Evolutionary conservation across 1,140 invertebrate genomes (phyloP), one percentile per base, ranked within the genome.

Genomic region (Brachionus calyciflorus): DNA sequence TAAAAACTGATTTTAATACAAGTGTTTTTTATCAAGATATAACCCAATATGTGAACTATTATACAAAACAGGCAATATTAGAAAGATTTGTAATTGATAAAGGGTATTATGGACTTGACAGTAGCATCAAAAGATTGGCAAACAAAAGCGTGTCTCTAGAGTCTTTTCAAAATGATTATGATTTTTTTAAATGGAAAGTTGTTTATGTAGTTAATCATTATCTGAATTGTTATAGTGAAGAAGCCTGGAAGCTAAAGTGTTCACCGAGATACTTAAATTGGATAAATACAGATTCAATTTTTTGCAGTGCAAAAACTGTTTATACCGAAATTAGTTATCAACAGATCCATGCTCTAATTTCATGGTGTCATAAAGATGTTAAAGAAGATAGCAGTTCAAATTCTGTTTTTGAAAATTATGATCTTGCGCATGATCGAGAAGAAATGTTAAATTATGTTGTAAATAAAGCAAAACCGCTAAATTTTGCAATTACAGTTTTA

Each of bases 161-260:
- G n/a, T 55, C 53, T n/a, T 55, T 55, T 30, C 53, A 55, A 55
- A n/a, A 55, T 28, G 53, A 55, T 55, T 55, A 55, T 28, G 53
- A 55, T 21, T 55, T 55, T 28, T 55, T 55, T 55, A 55, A 28
- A 55, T 55, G 49, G 49, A 17, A 53, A 53, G 49, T 53, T 53
- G 49, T 53, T 24, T 53, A 53, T 53, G 49, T 21, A 9, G 24
- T 53, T 21, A 19, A 53, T 21, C 7, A 7, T 3, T 24, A 17
- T 19, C 7, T 24, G 3, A 24, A 2, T 1, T 53, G 49, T 53
- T 53, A 53, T 10, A 21, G n/a, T 21, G 49, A 53, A 53, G 24
- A 53, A 17, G 7, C 17, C 17, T 21, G 17, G 49, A 24, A 53
- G 9, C 9, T 37, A 37, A 37, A 37, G 9, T 53, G 49, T 21